Evolutionary conservation across 2,797 vertebrate genomes (phyloP).

Genomic region (Paguma larvata): DNA sequence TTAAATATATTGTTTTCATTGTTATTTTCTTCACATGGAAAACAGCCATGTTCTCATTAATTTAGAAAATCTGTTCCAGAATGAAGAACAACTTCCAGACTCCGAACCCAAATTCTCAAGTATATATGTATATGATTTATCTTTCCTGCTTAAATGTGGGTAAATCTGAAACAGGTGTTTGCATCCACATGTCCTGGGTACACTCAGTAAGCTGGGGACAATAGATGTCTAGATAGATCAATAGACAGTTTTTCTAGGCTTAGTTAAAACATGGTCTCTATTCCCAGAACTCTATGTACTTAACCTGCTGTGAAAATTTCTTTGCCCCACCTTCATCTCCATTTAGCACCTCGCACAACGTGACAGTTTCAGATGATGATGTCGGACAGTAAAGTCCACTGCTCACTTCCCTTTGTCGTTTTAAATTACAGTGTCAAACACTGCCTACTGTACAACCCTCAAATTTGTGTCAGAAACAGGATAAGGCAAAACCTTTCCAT

Average conservation of each 20-base stretch:
- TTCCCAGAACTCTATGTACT: slow-evolving; percentile 52
- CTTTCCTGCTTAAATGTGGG: not conserved
- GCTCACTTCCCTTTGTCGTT: slow-evolving; percentile 62
- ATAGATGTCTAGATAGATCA: not conserved
- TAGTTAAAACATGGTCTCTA: not conserved
- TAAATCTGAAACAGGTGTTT: not conserved
- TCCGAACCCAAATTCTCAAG: not conserved
- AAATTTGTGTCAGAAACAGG: slow-evolving; percentile 64
- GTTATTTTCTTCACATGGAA: not conserved
- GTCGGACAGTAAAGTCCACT: not conserved
- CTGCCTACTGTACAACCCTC: slow-evolving; percentile 31
- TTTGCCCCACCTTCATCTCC: slow-evolving; percentile 62
- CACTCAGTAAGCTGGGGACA: not conserved
- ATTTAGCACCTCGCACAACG: slow-evolving; percentile 54
- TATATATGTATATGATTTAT: not conserved
- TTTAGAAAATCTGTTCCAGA: not conserved
- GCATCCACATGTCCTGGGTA: not conserved
- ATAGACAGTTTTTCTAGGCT: not conserved
- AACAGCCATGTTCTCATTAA: not conserved
- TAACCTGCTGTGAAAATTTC: slow-evolving; percentile 66
- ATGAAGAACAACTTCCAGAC: not conserved
- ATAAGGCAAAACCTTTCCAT: slow-evolving; percentile 1
- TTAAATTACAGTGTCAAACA: slow-evolving; percentile 75
- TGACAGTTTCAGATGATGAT: not conserved
- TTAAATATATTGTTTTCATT: not conserved